Evolutionary conservation across 1,140 invertebrate genomes (phyloP), one percentile per base, ranked within the genome.

Genomic region (Triops longicaudatus): DNA sequence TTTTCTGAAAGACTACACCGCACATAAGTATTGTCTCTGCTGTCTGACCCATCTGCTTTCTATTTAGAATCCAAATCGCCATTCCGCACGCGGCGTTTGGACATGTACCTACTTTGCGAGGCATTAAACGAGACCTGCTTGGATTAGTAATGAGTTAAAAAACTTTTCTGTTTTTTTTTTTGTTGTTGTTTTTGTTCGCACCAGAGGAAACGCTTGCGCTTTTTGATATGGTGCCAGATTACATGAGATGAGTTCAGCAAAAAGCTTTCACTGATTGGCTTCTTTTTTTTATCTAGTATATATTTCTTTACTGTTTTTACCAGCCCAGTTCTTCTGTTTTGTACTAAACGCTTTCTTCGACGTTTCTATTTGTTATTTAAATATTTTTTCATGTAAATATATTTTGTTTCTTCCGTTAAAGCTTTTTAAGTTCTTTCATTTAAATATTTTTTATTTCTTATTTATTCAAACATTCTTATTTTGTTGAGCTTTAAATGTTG

Each of bases 91-190:
- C 17, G 50, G 50, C 50, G 50, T 63, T 63, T 12, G 50, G 50
- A 63, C 50, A 63, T 63, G 50, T 63, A 63, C 50, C 50, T 63
- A 22, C n/a, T 63, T 63, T 63, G 50, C 50, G 17, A 63, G 22
- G 50, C 22, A 63, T 63, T 63, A 63, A 22, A 63, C 14, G 50
- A 63, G 50, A 63, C 50, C 50, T 63, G 50, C 50, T 63, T 6
- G 50, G 50, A 63, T 14, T 63, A 63, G 22, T 63, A 63, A 63
- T 63, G 50, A 63, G 50, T n/a, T 12, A 17, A 17, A 9, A 63
- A 17, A 22, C 10, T n/a, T n/a, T n/a, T n/a, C n/a, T n/a, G n/a
- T n/a, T n/a, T n/a, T 44, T 44, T 17, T 44, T 44, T 44, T 7
- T 17, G 17, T 44, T 11, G 5, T 44, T 44, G n/a, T n/a, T n/a